phyloP scores from a whole-genome alignment of 2,888 invertebrate genomes.

The Hetaerina titia region DNA sequence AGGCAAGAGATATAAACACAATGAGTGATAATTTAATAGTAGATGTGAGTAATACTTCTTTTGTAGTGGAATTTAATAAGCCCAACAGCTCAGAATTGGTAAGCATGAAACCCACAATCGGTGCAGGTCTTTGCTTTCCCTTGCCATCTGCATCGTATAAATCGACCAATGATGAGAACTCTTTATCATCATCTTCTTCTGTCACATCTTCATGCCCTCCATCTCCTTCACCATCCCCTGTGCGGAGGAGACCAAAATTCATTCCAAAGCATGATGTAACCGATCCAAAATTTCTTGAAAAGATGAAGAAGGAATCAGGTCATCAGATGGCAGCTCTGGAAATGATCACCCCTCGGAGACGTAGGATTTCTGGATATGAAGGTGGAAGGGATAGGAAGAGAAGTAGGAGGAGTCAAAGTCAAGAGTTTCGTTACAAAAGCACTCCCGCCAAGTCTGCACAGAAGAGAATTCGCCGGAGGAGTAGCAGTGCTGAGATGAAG shows the following conservation, averaged over 20 bases:
- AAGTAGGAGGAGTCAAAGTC: constrained; percentile 53
- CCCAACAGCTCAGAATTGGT: background rate
- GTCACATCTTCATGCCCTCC: constrained; percentile 54
- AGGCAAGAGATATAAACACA: background rate
- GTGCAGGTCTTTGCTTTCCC: constrained; percentile 53
- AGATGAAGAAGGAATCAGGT: background rate
- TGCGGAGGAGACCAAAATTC: constrained; percentile 33
- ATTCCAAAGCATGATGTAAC: constrained; percentile 69
- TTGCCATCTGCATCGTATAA: constrained; percentile 37
- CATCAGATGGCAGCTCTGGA: background rate
- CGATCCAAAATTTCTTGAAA: constrained; percentile 70
- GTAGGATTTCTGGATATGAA: constrained; percentile 41
- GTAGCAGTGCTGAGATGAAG: constrained; percentile 40
- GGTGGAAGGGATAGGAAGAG: constrained; percentile 48
- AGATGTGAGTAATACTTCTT: background rate
- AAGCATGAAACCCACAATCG: background rate
- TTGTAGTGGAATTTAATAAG: constrained; percentile 43
- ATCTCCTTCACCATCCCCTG: constrained; percentile 51
- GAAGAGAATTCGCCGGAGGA: constrained; percentile 47
- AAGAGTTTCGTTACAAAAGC: background rate
- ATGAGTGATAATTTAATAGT: background rate
- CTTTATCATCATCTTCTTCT: constrained; percentile 44
- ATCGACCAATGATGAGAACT: constrained; percentile 21
- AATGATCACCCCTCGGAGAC: constrained; percentile 18
- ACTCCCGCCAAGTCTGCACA: constrained; percentile 40